Evolutionary conservation across 2,888 invertebrate species (phyloP).

Genomic region (Ellobium chinense): DNA sequence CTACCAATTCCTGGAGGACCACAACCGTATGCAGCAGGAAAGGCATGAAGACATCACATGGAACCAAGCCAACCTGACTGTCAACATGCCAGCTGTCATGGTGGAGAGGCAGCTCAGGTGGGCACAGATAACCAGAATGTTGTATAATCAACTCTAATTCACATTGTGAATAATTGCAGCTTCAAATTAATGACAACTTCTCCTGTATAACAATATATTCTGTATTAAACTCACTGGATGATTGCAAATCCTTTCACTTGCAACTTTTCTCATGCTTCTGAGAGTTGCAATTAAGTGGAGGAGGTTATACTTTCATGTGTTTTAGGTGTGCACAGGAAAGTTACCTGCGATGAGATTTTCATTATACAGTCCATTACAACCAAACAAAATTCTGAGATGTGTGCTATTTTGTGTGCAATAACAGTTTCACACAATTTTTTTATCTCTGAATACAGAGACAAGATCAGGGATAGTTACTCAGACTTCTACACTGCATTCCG

Average conservation of each 20-base stretch:
- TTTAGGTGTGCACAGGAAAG: too few relatives aligned
- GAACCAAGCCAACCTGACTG: constrained; percentile 69
- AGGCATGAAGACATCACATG: constrained; percentile 72
- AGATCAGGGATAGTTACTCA: constrained; percentile 71
- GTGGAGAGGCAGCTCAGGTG: constrained; percentile 74
- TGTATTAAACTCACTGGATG: too few relatives aligned
- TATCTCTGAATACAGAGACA: constrained; percentile 65
- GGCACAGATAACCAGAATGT: too few relatives aligned
- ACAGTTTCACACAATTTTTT: background rate
- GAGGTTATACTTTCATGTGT: too few relatives aligned
- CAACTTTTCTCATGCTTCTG: too few relatives aligned
- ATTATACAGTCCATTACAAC: background rate
- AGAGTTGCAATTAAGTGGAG: too few relatives aligned
- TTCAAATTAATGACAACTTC: too few relatives aligned
- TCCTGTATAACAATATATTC: too few relatives aligned
- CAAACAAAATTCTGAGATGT: background rate
- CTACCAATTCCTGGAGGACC: constrained; percentile 63
- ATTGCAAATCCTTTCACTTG: too few relatives aligned
- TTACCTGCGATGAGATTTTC: too few relatives aligned
- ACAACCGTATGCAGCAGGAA: constrained; percentile 65
- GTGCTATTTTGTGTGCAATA: background rate
- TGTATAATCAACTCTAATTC: too few relatives aligned
- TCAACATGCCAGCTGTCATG: constrained; percentile 66
- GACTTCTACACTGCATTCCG: constrained; percentile 74
- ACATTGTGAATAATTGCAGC: too few relatives aligned